Evolutionary conservation across 2,797 vertebrate genomes (phyloP).

Genomic region (Sus cebifrons): DNA sequence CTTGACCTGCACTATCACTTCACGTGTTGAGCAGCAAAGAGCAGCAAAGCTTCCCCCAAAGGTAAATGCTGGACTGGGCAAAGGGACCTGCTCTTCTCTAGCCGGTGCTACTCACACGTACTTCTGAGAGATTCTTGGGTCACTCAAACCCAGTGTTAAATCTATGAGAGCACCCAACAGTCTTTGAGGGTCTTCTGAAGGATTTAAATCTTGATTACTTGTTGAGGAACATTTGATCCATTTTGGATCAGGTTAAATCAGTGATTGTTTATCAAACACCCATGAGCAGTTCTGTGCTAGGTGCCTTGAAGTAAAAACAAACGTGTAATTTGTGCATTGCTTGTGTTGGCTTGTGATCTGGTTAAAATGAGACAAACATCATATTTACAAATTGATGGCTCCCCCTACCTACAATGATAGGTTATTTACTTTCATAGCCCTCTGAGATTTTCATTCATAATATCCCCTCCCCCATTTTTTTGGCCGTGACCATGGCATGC

Average conservation of each 20-base stretch:
- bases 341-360: conserved; percentile 13
- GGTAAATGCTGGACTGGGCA: neutral
- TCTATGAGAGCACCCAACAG: neutral
- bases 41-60: neutral
- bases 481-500: too few relatives aligned
- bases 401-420: neutral
- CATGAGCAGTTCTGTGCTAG: neutral
- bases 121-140: neutral
- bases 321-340: neutral
- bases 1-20: neutral
- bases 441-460: neutral
- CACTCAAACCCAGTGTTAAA: neutral
- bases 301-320: conserved; percentile 4
- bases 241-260: conserved; percentile 45
- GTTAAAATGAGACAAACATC: neutral
- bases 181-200: neutral
- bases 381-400: neutral
- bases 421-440: neutral
- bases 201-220: conserved; percentile 28
- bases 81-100: neutral
- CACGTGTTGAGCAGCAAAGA: neutral
- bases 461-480: too few relatives aligned
- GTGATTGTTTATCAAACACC: neutral
- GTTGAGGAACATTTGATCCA: neutral
- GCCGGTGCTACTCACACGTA: neutral